Base-by-base conservation (phyloP, 92 coral and sea anemone species). In the Zoanthus sansibaricus region DNA sequence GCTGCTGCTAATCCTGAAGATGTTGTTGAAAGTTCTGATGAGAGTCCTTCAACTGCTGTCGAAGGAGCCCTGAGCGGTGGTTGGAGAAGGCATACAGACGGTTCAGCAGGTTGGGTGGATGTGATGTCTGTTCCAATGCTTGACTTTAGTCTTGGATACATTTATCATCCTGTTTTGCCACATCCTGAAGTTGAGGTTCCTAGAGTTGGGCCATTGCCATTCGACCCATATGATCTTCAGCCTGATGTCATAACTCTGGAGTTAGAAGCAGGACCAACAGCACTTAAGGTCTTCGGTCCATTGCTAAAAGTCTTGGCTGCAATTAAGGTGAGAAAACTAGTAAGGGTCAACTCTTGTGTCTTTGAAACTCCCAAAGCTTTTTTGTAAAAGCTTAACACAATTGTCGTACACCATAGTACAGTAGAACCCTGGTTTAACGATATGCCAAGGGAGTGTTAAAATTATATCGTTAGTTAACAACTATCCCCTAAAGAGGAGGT, bases 201-300 rank as follows among this genome's bases (percentile, higher is more conserved):
- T 37, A 91, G 89, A 54, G 94, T 89, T 42, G 92, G 84, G 7
- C 73, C 88, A 49, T 87, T 92, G 48, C 96, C 91, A 0, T 87
- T 93, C 62, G 93, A 93, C 56, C 97, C 98, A 1, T 87, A 91
- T 45, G 96, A 95, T 0, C 92, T 94, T 89, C 98, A 95, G 80
- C 93, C 99, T 68, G 99, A 97, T 82, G 96, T 97, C 86, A 97
- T 97, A 88, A 97, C 94, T 48, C 75, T 97, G 78, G 99, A 97
- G 82, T 92, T 97, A 61, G 97, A 97, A 51, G 99, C 99, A 16
- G 98, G 98, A 32, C 98, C 99, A 15, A 94, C 98, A 8, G 98
- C 99, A 0, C 88, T 97, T n/a, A 91, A 92, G 72, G 77, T 97
- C 91, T 86, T 92, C 85, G 99, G 99, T 15, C 91, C 96, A 74